Evolutionary conservation across 2,888 invertebrate genomes (phyloP), one percentile per base, ranked within the genome.

Genomic region (Patella pellucida): DNA sequence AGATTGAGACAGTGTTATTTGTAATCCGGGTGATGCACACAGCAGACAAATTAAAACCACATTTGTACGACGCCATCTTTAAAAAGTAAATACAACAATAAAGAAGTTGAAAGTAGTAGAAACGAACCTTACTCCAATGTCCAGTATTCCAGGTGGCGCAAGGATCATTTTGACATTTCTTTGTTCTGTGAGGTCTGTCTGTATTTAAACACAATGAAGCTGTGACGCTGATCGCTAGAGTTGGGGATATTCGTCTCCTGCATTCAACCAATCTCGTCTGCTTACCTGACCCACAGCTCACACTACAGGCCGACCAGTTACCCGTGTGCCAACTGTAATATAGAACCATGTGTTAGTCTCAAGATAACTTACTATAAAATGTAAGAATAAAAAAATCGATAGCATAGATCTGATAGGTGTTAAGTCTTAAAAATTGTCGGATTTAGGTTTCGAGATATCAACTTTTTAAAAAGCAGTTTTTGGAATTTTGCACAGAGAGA

Each of bases 291-390:
- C 95, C 95, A 89, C 97, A 96, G 2, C 93, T 93, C 14, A 92
- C 93, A 16, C 94, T 95, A 85, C 97, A 97, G 0, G 94, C 93
- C 23, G 94, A 93, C 97, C 97, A 97, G 16, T 94, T 93, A 1
- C 93, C 93, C 0, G 94, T 93, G 72, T 94, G 92, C 97, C 97
- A 97, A 79, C 95, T 94, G 84, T 3, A 78, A 79, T 23, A 12
- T 15, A 69, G 1, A 70, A 9, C 5, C 27, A 62, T 7, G n/a
- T 19, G 19, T 62, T 19, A n/a, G 19, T 62, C n/a, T 62, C n/a
- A 19, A 11, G 7, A 19, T 7, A 7, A n/a, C 7, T 19, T 19
- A 19, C 0, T 27, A 41, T 41, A 41, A 41, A 41, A 41, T 41
- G 41, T 9, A 41, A 41, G 41, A 41, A 9, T 41, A 41, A 41